Conservation (phyloP, 2,888 invertebrate genomes). For the Bedellia somnulentella region DNA sequence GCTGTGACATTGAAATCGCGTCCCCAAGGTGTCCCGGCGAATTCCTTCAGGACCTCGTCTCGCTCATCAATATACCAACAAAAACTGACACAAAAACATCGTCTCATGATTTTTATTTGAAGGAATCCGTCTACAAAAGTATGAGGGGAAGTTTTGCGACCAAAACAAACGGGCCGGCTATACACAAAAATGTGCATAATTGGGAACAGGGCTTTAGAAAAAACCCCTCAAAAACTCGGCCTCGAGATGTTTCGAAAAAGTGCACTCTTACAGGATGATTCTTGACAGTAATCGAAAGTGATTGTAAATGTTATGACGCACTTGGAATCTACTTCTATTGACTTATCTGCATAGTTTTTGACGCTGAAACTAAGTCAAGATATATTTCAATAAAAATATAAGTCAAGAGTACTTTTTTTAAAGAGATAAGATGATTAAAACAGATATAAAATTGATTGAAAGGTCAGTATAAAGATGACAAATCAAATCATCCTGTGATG, state of each 20-base stretch:
- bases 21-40: slow-evolving; percentile 19
- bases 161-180: slow-evolving; percentile 22
- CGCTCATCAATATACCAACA: slow-evolving; percentile 47
- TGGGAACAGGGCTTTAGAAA: slow-evolving; percentile 40
- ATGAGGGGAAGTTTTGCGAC: slow-evolving; percentile 21
- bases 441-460: too few relatives aligned
- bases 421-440: too few relatives aligned
- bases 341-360: too few relatives aligned
- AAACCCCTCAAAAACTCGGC: slow-evolving; percentile 52
- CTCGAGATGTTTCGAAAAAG: slow-evolving; percentile 56
- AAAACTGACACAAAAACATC: slow-evolving; percentile 44
- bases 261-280: slow-evolving; percentile 40
- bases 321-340: background rate
- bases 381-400: too few relatives aligned
- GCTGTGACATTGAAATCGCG: background rate
- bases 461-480: too few relatives aligned
- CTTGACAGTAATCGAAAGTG: slow-evolving; percentile 7
- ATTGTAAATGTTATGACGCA: background rate
- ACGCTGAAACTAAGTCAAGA: slow-evolving; percentile 5
- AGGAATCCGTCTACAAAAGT: slow-evolving; percentile 45
- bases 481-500: background rate
- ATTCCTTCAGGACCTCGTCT: slow-evolving; percentile 43
- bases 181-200: slow-evolving; percentile 59
- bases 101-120: slow-evolving; percentile 50
- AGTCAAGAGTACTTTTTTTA: too few relatives aligned